Conservation (phyloP, 2,113 vertebrate genomes). For the Equus quagga region DNA sequence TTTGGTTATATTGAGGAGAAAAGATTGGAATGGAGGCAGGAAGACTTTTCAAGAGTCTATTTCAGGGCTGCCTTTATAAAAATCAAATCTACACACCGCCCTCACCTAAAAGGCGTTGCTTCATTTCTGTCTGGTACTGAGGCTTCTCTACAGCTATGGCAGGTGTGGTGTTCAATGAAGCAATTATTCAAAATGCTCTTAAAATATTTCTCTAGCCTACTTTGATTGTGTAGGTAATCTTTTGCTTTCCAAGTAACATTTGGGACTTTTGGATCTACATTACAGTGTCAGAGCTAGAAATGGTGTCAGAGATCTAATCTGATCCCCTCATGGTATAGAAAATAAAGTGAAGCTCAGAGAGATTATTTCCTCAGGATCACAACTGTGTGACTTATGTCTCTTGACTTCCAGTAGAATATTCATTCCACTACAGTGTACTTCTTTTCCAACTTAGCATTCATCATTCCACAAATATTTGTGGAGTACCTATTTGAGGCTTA, state of each 20-base stretch:
- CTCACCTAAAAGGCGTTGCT: neutral
- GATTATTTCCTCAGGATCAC: neutral
- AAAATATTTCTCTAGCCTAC: neutral
- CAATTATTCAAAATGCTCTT: neutral
- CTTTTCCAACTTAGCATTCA: neutral
- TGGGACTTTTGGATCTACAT: neutral
- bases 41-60: neutral
- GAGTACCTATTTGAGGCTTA: neutral
- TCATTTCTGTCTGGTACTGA: neutral
- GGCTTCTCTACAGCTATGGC: neutral
- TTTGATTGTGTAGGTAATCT: neutral
- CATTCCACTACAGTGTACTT: neutral
- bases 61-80: neutral
- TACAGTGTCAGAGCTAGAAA: neutral
- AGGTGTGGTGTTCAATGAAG: neutral
- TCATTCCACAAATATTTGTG: neutral
- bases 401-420: slow-evolving; percentile 22
- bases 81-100: neutral
- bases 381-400: neutral
- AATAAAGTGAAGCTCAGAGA: neutral
- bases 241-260: neutral
- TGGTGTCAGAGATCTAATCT: neutral
- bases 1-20: neutral
- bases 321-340: neutral
- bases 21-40: neutral